Evolutionary conservation across 2,113 vertebrate species (phyloP).

Genomic region (Paradisaea rubra): DNA sequence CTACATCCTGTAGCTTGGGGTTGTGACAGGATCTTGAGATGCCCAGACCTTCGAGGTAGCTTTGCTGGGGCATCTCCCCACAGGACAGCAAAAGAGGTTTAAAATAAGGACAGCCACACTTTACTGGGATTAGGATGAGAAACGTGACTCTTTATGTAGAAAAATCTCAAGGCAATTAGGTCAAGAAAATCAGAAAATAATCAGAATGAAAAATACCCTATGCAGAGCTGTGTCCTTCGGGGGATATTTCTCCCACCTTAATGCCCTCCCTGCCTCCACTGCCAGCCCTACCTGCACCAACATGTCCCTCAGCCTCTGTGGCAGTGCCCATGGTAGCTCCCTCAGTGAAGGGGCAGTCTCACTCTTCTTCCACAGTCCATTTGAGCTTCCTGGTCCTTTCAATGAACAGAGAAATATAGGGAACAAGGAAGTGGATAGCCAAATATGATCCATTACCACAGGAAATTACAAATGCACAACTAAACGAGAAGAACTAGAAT

Average conservation of each 20-base stretch:
- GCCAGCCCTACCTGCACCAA: background rate
- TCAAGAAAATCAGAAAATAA: background rate
- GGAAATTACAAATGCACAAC: background rate
- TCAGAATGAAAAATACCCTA: rapidly evolving
- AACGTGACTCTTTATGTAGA: background rate
- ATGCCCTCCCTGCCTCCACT: rapidly evolving
- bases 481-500: background rate
- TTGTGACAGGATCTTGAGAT: background rate
- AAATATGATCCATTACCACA: background rate
- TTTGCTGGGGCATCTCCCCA: background rate
- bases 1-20: background rate
- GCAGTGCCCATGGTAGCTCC: rapidly evolving
- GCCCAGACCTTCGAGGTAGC: background rate
- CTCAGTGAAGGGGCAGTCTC: background rate
- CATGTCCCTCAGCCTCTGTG: rapidly evolving
- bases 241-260: background rate
- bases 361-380: background rate
- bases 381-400: background rate
- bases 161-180: background rate
- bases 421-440: background rate
- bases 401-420: background rate
- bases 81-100: background rate
- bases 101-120: background rate
- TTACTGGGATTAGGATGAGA: background rate
- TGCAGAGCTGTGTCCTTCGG: rapidly evolving